Evolutionary conservation across 2,113 vertebrate genomes (phyloP), one percentile per base, ranked within the genome.

Genomic region (Bettongia penicillata): DNA sequence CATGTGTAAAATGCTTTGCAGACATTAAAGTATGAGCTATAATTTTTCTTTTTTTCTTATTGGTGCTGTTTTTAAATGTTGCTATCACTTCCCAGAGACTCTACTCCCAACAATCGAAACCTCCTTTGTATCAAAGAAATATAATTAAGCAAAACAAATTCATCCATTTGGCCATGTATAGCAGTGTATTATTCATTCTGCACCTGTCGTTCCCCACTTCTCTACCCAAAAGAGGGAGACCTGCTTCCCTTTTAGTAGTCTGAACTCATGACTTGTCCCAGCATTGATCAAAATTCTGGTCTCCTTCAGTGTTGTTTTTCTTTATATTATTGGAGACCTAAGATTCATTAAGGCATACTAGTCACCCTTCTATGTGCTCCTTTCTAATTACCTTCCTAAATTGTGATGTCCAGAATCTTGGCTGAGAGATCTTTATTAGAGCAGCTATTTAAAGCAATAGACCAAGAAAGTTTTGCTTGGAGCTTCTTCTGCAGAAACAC

Each of bases 401-500:
- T 19, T 16, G 5, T 77, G 37, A 77, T 77, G 14, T n/a, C 12
- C 31, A 16, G 61, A n/a, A n/a, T 77, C 12, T n/a, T 37, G 61
- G 24, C 37, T n/a, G 37, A 77, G 14, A n/a, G 68, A 77, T 77
- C 37, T 77, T 37, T n/a, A 77, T n/a, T 77, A n/a, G 14, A 19
- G 68, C 37, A 77, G 16, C 12, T 77, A 22, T 16, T 77, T 26
- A 68, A 93, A 16, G 28, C 37, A 28, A 6, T 16, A 90, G 37
- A 47, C 51, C 52, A 68, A 94, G 84, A 48, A 68, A 92, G 23
- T 47, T 53, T 94, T 84, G 51, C 51, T 48, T 77, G 49, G 0
- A 26, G 92, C 2, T 93, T n/a, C 49, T 97, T 5, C 93, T 84
- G 51, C 61, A 89, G 43, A 92, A 84, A 96, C 16, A 52, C 23